These are phyloP conservation scores for Hemichromis elongatus DNA, from an alignment of 2,113 vertebrate species.

Conservation along the genomic window DNA sequence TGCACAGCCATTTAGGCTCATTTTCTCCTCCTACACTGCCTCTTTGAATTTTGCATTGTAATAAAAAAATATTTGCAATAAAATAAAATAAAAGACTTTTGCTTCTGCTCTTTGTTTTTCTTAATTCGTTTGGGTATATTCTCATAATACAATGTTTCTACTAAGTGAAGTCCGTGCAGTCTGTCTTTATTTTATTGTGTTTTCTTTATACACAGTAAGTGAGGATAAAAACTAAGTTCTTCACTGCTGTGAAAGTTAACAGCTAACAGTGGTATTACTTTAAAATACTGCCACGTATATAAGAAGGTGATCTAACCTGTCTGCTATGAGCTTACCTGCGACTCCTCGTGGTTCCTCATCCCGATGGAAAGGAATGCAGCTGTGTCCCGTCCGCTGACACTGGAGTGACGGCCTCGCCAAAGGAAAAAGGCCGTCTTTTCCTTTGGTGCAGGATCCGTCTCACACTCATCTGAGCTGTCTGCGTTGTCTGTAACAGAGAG, in stretches of 20 bases:
- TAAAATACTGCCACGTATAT: background rate
- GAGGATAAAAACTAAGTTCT: background rate
- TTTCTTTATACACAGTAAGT: background rate
- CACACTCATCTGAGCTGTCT: background rate
- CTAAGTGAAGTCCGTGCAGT: background rate
- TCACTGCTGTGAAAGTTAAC: background rate
- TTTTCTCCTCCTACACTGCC: background rate
- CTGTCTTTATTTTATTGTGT: background rate
- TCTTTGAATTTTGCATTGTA: background rate
- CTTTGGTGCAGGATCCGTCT: background rate
- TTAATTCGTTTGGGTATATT: background rate
- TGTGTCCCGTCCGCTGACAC: conserved; percentile 51
- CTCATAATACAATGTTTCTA: background rate
- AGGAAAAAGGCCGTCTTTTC: conserved; percentile 65
- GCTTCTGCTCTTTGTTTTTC: background rate
- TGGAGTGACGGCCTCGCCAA: conserved; percentile 70
- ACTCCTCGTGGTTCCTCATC: conserved; percentile 46
- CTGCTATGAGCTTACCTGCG: conserved; percentile 41
- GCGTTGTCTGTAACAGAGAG: background rate
- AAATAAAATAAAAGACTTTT: background rate
- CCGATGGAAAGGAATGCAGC: conserved; percentile 65
- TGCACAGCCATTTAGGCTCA: background rate
- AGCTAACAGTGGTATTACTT: background rate
- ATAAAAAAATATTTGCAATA: background rate
- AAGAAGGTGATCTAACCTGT: background rate